Evolutionary conservation across 2,797 vertebrate species (phyloP).

Genomic region (Apodemus agrarius): DNA sequence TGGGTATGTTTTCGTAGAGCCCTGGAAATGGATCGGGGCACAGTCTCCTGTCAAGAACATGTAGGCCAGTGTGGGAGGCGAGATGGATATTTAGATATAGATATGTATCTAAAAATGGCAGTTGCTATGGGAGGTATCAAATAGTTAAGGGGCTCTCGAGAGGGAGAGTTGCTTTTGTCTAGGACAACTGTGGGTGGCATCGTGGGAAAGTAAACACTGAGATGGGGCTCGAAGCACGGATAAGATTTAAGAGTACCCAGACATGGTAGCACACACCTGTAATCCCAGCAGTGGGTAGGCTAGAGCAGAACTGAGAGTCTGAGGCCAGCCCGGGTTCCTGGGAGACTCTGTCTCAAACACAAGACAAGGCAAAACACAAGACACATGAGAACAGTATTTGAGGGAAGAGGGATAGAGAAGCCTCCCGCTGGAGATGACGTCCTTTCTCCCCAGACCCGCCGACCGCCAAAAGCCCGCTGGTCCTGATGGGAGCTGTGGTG

Average conservation of each 20-base stretch:
- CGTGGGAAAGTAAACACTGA: constrained; percentile 3
- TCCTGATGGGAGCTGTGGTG: constrained; percentile 54
- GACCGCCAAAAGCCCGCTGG: background rate
- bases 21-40: background rate
- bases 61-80: constrained; percentile 23
- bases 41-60: background rate
- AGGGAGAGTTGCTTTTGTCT: constrained; percentile 37
- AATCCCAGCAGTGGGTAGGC: background rate
- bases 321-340: background rate
- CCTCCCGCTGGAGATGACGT: background rate
- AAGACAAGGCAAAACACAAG: background rate
- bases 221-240: background rate
- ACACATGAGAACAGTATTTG: background rate
- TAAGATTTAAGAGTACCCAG: constrained; percentile 7
- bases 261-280: background rate
- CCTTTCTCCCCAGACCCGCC: constrained; percentile 50
- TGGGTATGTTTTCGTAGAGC: constrained; percentile 84
- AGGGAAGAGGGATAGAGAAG: background rate
- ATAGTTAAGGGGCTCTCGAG: constrained; percentile 19
- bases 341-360: background rate
- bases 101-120: constrained; percentile 15
- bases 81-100: background rate
- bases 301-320: background rate
- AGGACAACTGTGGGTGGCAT: background rate
- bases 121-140: constrained; percentile 43